Conservation (phyloP, 2,113 vertebrate genomes). For the Sturnira hondurensis region DNA sequence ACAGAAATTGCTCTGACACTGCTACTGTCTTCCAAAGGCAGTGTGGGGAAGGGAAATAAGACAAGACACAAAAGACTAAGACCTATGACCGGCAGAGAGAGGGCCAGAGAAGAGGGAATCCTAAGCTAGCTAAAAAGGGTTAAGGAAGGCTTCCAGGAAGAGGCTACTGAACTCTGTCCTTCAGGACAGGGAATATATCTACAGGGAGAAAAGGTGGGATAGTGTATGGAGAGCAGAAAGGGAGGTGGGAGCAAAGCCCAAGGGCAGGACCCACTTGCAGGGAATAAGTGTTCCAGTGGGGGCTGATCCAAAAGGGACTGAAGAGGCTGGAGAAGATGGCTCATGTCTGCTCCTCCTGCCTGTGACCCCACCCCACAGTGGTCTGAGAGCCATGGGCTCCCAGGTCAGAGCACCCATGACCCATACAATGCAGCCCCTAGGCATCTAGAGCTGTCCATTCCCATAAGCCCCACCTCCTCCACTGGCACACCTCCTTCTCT, state of each 20-base stretch:
- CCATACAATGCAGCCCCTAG: neutral
- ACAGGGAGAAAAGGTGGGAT: neutral
- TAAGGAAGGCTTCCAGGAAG: conserved; percentile 31
- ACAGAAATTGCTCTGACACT: neutral
- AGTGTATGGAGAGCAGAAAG: neutral
- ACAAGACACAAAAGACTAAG: conserved; percentile 8
- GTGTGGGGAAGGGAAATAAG: neutral
- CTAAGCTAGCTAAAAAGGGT: neutral
- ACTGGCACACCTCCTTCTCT: neutral
- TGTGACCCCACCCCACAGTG: neutral
- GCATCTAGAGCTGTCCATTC: neutral
- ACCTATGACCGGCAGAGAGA: neutral
- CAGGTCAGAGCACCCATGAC: neutral
- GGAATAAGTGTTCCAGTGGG: neutral
- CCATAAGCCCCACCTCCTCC: neutral
- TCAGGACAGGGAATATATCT: neutral
- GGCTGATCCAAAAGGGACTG: neutral
- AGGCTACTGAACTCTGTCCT: neutral
- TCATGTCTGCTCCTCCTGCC: neutral
- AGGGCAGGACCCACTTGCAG: neutral
- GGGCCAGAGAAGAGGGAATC: neutral
- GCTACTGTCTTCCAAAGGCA: conserved; percentile 11
- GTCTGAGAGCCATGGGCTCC: neutral
- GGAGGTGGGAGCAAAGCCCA: neutral
- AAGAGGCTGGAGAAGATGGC: neutral